Conservation (phyloP, 2,113 vertebrate genomes). For the Ptilorrhoa leucosticta region DNA sequence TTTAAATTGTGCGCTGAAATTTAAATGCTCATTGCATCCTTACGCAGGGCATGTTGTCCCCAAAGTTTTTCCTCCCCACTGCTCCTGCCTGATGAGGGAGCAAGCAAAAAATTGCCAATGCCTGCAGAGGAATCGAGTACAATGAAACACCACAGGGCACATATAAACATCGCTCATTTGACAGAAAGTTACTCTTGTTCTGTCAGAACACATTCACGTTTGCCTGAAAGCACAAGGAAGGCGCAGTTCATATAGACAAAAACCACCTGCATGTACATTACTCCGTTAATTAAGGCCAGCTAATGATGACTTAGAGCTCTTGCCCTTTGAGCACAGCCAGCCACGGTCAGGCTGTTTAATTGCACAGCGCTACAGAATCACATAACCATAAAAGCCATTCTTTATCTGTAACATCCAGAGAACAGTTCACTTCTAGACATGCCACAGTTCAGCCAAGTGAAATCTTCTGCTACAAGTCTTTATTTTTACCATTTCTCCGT, state of each 20-base stretch:
- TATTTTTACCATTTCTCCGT: neutral
- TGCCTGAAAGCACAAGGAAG: conserved; percentile 26
- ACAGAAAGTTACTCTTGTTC: neutral
- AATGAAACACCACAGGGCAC: neutral
- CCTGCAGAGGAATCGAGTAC: neutral
- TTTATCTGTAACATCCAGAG: neutral
- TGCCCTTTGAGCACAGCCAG: neutral
- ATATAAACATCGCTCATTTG: neutral
- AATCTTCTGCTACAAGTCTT: neutral
- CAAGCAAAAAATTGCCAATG: neutral
- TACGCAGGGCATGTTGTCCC: neutral
- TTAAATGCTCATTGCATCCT: neutral
- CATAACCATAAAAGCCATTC: neutral
- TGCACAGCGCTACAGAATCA: neutral
- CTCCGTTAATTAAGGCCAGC: neutral
- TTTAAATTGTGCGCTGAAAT: neutral
- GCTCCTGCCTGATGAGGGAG: neutral
- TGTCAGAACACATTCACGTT: neutral
- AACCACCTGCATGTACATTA: neutral
- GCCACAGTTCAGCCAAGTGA: neutral
- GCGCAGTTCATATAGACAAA: neutral
- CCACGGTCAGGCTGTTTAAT: neutral
- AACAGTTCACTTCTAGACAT: neutral
- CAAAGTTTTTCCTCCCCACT: neutral
- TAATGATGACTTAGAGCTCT: neutral